Base-by-base conservation (phyloP, 2,888 invertebrate species). In the Coelogynopora nodosa region DNA sequence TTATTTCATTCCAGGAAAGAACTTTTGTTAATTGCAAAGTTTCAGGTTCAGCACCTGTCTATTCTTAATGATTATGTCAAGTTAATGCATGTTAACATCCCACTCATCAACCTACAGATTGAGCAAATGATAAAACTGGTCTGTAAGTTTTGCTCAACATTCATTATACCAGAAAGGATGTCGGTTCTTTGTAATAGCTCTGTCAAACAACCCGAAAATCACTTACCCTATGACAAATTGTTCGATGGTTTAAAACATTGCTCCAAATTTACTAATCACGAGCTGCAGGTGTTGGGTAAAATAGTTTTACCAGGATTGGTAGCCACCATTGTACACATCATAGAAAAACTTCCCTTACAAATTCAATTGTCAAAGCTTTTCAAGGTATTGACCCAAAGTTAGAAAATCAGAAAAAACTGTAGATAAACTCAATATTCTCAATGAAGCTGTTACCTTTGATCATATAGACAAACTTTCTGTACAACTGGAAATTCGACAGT, bases 61-160 rank as follows among this genome's bases (percentile, higher is more conserved):
- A 80, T 80, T 29, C 26, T 80, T 5, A 80, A 80, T n/a, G 80
- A 80, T 10, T 80, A 80, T 29, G 80, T 80, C 2, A 80, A 80
- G 80, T 26, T 80, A 27, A 80, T 80, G 80, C 80, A 80, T 2
- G 10, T 80, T 5, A 27, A 80, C 26, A 80, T 80, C 80, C 80
- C 80, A 80, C 26, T 80, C 26, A 27, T 80, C 80, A 5, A 80
- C 29, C 80, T 23, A 2, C 29, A 26, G 29, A 26, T 26, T 29
- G 26, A 23, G 80, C 26, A 80, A 80, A 80, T 80, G 80, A 80
- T 2, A 26, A 23, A 80, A 49, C 18, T 49, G 80, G 5, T 80
- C n/a, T n/a, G 2, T 2, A 80, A 80, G n/a, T 2, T 80, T n/a
- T 80, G 80, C 80, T 2, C 26, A 26, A 26, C 80, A 27, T 80